Base-by-base conservation (phyloP, 2,888 invertebrate genomes). In the Perdita meconis region DNA sequence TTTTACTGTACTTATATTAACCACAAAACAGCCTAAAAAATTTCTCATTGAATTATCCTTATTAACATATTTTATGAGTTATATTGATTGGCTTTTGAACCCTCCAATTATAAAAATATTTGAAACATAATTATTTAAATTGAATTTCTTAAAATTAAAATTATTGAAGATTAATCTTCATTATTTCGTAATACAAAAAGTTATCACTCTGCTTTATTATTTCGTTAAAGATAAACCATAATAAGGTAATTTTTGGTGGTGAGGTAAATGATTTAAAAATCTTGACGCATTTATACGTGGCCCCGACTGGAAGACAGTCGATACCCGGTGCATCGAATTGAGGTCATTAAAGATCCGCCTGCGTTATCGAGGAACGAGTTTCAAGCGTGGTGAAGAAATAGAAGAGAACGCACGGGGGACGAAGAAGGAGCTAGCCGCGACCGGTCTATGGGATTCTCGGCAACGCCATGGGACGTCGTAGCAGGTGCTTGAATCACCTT, bases 341-440 rank as follows among this genome's bases (percentile, higher is more conserved):
- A 86, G 83, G 78, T 76, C 81, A 77, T 79, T 81, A 81, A 84
- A 73, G 81, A 84, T 77, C 74, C 76, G 70, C 66, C 74, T 66
- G 68, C 57, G 71, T 75, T 83, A 75, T 63, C 64, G 66, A 66
- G 68, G 71, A 85, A 84, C 82, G 80, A 76, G 82, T 85, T 85
- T 74, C 53, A 26, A 73, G 56, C 71, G 59, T 65, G 66, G 44
- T 40, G 70, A 73, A 79, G 81, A 72, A 73, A 82, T 81, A 80
- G 75, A 65, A 69, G 66, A 60, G 51, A 60, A 53, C 47, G 56
- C 19, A 38, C 16, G 51, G 51, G 57, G 42, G 53, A 51, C n/a
- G 50, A 34, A 40, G 65, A 60, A 22, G 60, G 38, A 55, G 40
- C 60, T 47, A 64, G 61, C 44, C n/a, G 59, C 57, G 81, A 82